Evolutionary conservation across 2,113 vertebrate species (phyloP).

Genomic region (Naja naja): DNA sequence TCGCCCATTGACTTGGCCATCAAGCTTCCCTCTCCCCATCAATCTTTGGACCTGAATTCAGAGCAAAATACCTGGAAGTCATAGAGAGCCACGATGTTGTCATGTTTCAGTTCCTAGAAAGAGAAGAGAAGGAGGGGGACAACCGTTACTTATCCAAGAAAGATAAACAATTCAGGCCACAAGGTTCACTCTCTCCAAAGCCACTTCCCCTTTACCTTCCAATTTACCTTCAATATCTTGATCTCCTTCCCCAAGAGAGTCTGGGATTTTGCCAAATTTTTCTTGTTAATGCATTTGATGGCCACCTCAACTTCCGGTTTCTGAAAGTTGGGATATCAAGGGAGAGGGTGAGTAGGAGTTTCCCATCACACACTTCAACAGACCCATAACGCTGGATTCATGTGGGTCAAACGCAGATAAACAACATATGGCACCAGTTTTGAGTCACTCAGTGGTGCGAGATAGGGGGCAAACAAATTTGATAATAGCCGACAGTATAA

Average conservation of each 20-base stretch:
- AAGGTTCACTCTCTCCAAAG: background rate
- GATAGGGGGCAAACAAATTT: background rate
- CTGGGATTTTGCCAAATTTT: constrained; percentile 92
- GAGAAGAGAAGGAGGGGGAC: constrained; percentile 9
- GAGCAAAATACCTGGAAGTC: constrained; percentile 88
- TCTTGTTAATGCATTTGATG: constrained; percentile 97
- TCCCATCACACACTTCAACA: background rate
- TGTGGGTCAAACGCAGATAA: background rate
- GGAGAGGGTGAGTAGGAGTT: background rate
- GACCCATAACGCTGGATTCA: background rate
- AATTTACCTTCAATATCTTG: constrained; percentile 92
- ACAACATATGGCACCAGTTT: background rate
- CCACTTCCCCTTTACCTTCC: background rate
- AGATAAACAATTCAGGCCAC: constrained; percentile 15
- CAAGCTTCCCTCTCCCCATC: background rate
- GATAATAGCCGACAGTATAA: background rate
- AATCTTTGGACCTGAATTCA: background rate
- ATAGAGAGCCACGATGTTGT: constrained; percentile 92
- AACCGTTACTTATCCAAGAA: constrained; percentile 20
- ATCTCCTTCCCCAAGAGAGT: constrained; percentile 93
- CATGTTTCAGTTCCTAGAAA: constrained; percentile 92
- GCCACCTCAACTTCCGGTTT: constrained; percentile 92
- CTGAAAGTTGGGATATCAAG: constrained; percentile 68
- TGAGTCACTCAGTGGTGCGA: background rate
- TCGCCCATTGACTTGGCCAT: background rate